Conservation (phyloP, 2,113 vertebrate species). For the Callipepla squamata region DNA sequence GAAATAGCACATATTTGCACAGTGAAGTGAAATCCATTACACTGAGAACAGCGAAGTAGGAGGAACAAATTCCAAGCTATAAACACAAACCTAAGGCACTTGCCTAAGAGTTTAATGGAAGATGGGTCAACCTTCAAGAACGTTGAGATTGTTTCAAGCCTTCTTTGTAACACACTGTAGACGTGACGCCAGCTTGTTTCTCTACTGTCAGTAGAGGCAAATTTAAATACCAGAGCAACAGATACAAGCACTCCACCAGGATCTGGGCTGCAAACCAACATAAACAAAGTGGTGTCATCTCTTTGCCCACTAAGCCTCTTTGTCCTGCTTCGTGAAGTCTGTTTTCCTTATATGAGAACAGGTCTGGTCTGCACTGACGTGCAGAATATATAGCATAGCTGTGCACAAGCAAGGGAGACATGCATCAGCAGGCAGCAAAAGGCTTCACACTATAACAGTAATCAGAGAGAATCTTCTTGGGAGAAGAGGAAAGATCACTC, state of each 20-base stretch:
- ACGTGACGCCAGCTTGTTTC: slow-evolving; percentile 12
- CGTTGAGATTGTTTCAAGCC: slow-evolving; percentile 28
- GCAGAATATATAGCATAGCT: background rate
- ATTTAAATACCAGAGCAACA: slow-evolving; percentile 74
- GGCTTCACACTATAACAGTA: background rate
- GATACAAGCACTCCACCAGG: slow-evolving; percentile 62
- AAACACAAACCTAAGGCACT: slow-evolving; percentile 48
- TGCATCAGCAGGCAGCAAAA: background rate
- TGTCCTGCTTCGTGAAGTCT: background rate
- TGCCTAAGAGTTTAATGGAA: slow-evolving; percentile 72
- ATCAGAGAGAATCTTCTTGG: background rate
- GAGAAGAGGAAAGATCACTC: background rate
- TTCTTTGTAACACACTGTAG: slow-evolving; percentile 52
- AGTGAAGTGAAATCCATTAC: background rate
- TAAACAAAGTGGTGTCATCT: background rate
- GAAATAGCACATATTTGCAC: background rate
- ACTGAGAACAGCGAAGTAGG: background rate
- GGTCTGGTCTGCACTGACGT: background rate
- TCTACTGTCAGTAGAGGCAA: slow-evolving; percentile 49
- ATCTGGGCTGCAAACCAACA: slow-evolving; percentile 74
- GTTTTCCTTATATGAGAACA: background rate
- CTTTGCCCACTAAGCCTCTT: background rate
- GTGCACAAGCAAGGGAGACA: background rate
- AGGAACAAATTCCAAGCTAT: slow-evolving; percentile 11
- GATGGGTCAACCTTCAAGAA: slow-evolving; percentile 67